phyloP scores from a whole-genome alignment of 2,888 invertebrate genomes.

The Synanthedon tipuliformis region DNA sequence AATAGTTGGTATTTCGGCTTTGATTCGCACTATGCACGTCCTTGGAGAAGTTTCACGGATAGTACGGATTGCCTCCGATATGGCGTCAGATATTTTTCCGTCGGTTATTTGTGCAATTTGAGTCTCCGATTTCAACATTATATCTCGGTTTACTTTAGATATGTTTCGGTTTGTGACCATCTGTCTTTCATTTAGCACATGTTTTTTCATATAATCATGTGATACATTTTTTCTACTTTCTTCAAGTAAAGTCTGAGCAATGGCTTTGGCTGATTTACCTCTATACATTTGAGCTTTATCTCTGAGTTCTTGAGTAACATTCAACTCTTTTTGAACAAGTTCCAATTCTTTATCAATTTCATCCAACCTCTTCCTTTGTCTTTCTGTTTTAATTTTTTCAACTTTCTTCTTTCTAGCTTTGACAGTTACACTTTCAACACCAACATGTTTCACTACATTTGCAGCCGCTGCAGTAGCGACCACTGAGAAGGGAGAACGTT shows the following conservation, averaged over 20 bases:
- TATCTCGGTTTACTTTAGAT: slow-evolving; percentile 24
- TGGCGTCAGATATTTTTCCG: slow-evolving; percentile 24
- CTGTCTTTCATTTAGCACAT: slow-evolving; percentile 31
- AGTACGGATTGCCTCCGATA: slow-evolving; percentile 35
- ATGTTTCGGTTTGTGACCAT: slow-evolving; percentile 25
- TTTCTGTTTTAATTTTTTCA: slow-evolving; percentile 42
- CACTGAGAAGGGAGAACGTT: slow-evolving; percentile 73
- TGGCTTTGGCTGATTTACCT: slow-evolving; percentile 82
- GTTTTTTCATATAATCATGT: slow-evolving; percentile 34
- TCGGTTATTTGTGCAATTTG: slow-evolving; percentile 21
- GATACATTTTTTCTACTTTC: slow-evolving; percentile 71
- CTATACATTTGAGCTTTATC: slow-evolving; percentile 71
- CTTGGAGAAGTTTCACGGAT: slow-evolving; percentile 39
- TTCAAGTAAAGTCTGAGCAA: slow-evolving; percentile 74
- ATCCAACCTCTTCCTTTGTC: slow-evolving; percentile 60
- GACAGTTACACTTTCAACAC: slow-evolving; percentile 57
- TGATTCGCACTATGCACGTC: slow-evolving; percentile 43
- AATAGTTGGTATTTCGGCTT: slow-evolving; percentile 44
- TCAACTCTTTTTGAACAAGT: slow-evolving; percentile 49
- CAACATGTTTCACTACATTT: slow-evolving; percentile 74
- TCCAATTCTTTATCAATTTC: slow-evolving; percentile 48
- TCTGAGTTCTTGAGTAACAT: slow-evolving; percentile 62
- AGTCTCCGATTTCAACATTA: slow-evolving; percentile 25
- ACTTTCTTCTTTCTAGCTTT: slow-evolving; percentile 61
- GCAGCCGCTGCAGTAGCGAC: slow-evolving; percentile 73